Evolutionary conservation across 2,888 invertebrate genomes (phyloP), one percentile per base, ranked within the genome.

Genomic region (Oligia latruncula): DNA sequence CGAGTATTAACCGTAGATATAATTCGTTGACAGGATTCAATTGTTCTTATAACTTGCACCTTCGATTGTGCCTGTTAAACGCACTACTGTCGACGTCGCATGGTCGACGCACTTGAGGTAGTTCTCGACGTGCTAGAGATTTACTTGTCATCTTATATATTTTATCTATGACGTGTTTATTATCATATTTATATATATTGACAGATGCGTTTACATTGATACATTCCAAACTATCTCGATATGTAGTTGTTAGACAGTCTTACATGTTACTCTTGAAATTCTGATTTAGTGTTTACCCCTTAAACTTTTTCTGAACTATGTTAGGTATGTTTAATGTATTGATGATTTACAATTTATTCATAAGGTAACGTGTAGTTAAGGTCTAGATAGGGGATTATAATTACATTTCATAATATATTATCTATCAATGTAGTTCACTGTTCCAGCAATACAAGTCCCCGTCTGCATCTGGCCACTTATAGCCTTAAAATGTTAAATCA

Each of bases 221-320:
- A 80, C 80, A 92, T 92, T 91, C 91, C 91, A 91, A 82, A 86
- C 78, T 85, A 76, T 80, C 68, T 86, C 65, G 75, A 80, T 83
- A 74, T 81, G 67, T 89, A 89, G 79, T 79, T 84, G 43, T 77
- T 86, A 87, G 84, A 74, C 83, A 86, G 75, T 85, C 71, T 80
- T 75, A 81, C 78, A 74, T 68, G 52, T 81, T 81, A 81, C 62
- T 80, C 74, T 83, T 72, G 43, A 81, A 83, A 86, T 62, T 72
- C 76, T 81, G 68, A 76, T 81, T 87, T 81, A 80, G 78, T 74
- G 71, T 82, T 84, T 71, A 78, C 49, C 68, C 82, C 81, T 80
- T 77, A 74, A 75, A 85, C 40, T 66, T 81, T 78, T 78, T 87
- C 83, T 83, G 55, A 81, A 70, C 52, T 80, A 80, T 67, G 55